Base-by-base conservation (phyloP, 2,797 vertebrate genomes). In the Mus caroli region DNA sequence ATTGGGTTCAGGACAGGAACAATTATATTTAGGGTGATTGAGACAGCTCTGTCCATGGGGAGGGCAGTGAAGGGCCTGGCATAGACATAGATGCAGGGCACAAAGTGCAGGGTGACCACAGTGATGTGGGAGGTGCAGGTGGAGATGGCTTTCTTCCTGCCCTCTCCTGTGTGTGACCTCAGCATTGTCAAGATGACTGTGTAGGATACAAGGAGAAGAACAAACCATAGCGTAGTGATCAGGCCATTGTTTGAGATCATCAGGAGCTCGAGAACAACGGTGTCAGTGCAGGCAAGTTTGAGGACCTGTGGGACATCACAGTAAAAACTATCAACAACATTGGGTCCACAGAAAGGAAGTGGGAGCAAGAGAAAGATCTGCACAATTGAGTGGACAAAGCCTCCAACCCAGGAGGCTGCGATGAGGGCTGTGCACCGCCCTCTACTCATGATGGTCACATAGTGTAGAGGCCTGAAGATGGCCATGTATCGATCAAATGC, bases 161-260 rank as follows among this genome's bases (percentile, higher is more conserved):
- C 94, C 2, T 97, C 92, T 0, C 92, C 82, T 0, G 92, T 46
- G 24, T 64, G 89, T 26, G 79, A 67, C 40, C 93, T 90, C 28
- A 97, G 67, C 7, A 95, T 94, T 14, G 15, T 60, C 77, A 97
- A 14, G 82, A 97, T 97, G 34, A 97, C 17, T 0, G 88, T 26
- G 2, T 98, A 98, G 60, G 97, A 98, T 7, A 87, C 78, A 7
- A 97, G 85, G 3, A 98, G 82, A 1, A 97, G 76, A 62, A 98
- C 3, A 52, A 98, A 97, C 71, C 97, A 97, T 3, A 97, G 31
- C 0, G 92, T 64, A 2, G 95, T 80, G 54, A 97, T 87, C 76
- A 97, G 46, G 10, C 97, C 97, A 20, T 97, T 98, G 58, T 97
- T 98, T 37, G 97, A 97, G 14, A 98, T 95, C 37, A 97, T 96